phyloP scores from a whole-genome alignment of 1,140 invertebrate genomes.

The Pachyrhynchus sulphureomaculatus region DNA sequence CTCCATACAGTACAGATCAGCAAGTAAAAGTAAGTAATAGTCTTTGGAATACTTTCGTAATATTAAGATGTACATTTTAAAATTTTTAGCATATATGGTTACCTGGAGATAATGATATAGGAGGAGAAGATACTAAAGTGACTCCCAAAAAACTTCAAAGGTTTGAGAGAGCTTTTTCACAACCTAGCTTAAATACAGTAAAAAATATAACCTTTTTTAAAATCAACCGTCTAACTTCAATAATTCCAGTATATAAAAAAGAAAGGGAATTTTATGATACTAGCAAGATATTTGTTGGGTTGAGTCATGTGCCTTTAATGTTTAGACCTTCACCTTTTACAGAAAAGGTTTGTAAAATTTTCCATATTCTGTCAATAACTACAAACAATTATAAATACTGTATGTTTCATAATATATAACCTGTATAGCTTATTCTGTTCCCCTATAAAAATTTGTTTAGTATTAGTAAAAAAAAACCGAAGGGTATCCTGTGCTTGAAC shows the following conservation, averaged over 20 bases:
- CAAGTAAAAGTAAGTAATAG: constrained; percentile 22
- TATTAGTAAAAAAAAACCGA: too few relatives aligned
- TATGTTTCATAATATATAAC: too few relatives aligned
- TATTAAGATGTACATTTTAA: too few relatives aligned
- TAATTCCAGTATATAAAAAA: constrained; percentile 53
- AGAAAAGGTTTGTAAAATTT: constrained; percentile 53
- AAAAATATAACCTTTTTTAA: constrained; percentile 63
- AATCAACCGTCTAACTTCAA: constrained; percentile 68
- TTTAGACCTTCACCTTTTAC: constrained; percentile 64
- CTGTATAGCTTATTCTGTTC: too few relatives aligned
- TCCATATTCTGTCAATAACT: background rate
- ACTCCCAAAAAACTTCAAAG: constrained; percentile 70
- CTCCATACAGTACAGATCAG: constrained; percentile 51
- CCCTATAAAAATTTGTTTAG: too few relatives aligned
- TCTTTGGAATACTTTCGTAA: too few relatives aligned
- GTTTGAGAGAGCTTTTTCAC: constrained; percentile 76
- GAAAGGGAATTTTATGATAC: constrained; percentile 62
- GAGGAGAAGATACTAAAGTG: constrained; percentile 81
- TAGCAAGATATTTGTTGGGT: constrained; percentile 63
- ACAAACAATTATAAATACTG: too few relatives aligned
- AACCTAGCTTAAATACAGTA: constrained; percentile 63
- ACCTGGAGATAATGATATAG: constrained; percentile 94
- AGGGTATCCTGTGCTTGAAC: too few relatives aligned
- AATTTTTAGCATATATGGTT: constrained; percentile 75
- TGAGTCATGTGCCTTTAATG: constrained; percentile 71